A percentile compares a stretch with the other conserved stretches of the same genome.
Conservation (phyloP, 2,113 vertebrate species). For the Gallinago media region DNA sequence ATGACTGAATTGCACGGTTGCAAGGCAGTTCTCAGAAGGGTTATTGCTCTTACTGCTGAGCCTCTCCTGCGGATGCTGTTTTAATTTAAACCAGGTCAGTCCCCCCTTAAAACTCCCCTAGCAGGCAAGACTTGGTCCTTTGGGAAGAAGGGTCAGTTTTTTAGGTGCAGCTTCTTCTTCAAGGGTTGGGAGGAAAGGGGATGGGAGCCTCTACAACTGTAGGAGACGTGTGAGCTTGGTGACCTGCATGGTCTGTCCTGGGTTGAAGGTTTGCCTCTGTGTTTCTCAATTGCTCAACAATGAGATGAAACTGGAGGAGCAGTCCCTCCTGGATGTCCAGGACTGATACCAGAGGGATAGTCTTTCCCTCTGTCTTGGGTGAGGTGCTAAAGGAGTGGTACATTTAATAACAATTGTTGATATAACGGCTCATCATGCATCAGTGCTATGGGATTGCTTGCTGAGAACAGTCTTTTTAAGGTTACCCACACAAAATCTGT, state of each 20-base stretch:
- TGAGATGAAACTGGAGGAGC: neutral
- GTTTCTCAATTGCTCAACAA: neutral
- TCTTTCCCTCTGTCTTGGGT: neutral
- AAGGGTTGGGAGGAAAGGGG: neutral
- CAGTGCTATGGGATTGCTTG: neutral
- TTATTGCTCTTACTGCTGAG: neutral
- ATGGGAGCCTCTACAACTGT: neutral
- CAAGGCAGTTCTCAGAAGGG: neutral
- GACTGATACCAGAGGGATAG: neutral
- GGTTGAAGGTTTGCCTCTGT: neutral
- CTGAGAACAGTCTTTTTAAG: neutral
- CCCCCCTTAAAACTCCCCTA: neutral
- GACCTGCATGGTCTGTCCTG: accelerated
- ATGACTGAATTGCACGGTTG: neutral
- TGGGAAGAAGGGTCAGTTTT: neutral
- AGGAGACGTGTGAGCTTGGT: neutral
- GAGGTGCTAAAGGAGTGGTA: neutral
- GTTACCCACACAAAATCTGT: constrained; percentile 40
- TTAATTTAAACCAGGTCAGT: neutral
- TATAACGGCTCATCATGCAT: neutral
- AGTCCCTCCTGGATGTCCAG: neutral
- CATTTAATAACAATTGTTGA: neutral
- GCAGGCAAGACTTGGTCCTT: neutral
- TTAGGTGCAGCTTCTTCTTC: neutral
- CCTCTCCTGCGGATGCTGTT: neutral